phyloP scores from a whole-genome alignment of 64 coral and sea anemone species.

The Stichodactyla helianthus region DNA sequence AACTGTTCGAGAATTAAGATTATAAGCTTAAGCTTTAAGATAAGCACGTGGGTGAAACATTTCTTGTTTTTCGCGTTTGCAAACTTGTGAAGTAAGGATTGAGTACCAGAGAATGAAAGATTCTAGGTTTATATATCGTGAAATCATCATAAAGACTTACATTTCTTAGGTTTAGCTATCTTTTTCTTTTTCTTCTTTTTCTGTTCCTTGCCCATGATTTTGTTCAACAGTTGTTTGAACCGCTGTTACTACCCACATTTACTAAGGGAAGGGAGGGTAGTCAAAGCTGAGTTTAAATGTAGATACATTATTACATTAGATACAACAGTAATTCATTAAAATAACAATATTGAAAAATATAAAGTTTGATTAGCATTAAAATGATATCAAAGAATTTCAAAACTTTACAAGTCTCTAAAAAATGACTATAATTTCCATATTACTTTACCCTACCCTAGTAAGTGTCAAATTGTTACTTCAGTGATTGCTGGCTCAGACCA shows the following conservation, averaged over 20 bases:
- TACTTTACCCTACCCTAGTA: background rate
- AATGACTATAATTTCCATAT: background rate
- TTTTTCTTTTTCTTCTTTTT: constrained; percentile 33
- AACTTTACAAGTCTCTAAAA: background rate
- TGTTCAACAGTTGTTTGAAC: background rate
- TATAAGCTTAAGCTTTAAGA: too few relatives aligned
- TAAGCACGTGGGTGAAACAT: too few relatives aligned
- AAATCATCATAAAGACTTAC: background rate
- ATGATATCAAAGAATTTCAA: background rate
- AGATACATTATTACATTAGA: too few relatives aligned
- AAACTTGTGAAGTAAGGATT: too few relatives aligned
- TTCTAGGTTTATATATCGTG: too few relatives aligned
- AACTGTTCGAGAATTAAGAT: too few relatives aligned
- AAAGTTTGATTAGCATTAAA: background rate
- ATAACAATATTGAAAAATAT: background rate
- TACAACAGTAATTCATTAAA: background rate
- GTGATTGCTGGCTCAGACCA: constrained; percentile 17
- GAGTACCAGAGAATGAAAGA: too few relatives aligned
- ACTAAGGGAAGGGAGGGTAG: background rate
- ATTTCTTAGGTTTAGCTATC: background rate
- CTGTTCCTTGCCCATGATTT: constrained; percentile 9
- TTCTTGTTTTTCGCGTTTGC: too few relatives aligned
- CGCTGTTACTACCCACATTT: background rate
- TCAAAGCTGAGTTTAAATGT: background rate
- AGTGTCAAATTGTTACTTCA: background rate